phyloP scores from a whole-genome alignment of 2,797 vertebrate genomes.

The Hipposideros larvatus region DNA sequence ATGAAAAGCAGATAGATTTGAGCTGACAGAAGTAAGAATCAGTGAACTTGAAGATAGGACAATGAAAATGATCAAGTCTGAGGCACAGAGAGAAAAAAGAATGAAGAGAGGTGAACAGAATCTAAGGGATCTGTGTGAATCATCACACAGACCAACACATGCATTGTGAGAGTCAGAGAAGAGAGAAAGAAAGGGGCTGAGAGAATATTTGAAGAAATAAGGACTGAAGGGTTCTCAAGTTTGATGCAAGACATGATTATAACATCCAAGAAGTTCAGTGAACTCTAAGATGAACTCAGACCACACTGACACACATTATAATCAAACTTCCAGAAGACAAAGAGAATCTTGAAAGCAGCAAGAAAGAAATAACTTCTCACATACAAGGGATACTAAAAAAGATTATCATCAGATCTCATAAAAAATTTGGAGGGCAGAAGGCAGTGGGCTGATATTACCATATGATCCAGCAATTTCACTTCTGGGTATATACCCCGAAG shows the following conservation, averaged over 20 bases:
- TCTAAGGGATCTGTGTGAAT: background rate
- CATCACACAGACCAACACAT: background rate
- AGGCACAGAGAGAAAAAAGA: background rate
- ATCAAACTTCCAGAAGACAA: background rate
- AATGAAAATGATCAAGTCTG: background rate
- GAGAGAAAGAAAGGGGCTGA: background rate
- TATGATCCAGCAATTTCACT: background rate
- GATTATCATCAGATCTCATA: background rate
- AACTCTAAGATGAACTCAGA: background rate
- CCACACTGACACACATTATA: background rate
- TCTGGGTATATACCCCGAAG: background rate
- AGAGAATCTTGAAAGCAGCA: background rate
- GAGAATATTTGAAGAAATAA: constrained; percentile 15
- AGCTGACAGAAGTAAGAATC: background rate
- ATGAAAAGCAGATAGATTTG: background rate
- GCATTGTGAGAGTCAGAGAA: background rate
- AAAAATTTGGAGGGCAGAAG: background rate
- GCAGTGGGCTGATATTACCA: background rate
- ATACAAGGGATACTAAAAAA: background rate
- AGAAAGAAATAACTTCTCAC: background rate
- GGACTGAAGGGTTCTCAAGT: background rate
- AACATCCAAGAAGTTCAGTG: background rate
- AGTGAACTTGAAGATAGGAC: background rate
- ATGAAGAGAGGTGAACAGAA: background rate
- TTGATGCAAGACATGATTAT: background rate